A percentile compares a stretch with the other conserved stretches of the same genome.
Evolutionary conservation across 2,888 invertebrate species (phyloP).

Genomic region (Nomada fabriciana): DNA sequence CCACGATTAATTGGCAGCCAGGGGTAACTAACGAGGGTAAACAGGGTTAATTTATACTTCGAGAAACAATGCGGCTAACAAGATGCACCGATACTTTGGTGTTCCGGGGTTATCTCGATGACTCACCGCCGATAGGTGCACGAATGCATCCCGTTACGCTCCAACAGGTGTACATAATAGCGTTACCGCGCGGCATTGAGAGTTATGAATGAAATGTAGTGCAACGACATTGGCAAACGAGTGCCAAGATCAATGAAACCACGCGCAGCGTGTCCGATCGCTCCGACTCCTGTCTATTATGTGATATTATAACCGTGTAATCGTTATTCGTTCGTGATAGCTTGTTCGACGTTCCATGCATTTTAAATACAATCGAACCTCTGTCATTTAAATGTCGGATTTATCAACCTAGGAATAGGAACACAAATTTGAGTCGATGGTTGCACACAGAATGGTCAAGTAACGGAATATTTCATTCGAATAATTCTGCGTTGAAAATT

Average conservation of each 20-base stretch:
- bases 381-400: neutral
- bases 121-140: slow-evolving; percentile 12
- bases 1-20: neutral
- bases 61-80: neutral
- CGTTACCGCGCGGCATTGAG: slow-evolving; percentile 51
- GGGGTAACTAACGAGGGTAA: neutral
- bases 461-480: neutral
- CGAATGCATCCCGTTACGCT: slow-evolving; percentile 33
- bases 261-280: neutral
- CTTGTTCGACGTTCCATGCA: slow-evolving; percentile 1
- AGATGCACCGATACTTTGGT: neutral
- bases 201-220: slow-evolving; percentile 77
- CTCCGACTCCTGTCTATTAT: slow-evolving; percentile 6
- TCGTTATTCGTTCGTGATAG: slow-evolving; percentile 11
- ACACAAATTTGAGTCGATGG: neutral
- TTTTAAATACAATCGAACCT: neutral
- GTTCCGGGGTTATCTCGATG: slow-evolving; percentile 15
- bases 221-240: slow-evolving; percentile 61
- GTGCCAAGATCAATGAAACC: slow-evolving; percentile 65
- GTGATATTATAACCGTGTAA: slow-evolving; percentile 26
- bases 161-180: slow-evolving; percentile 43
- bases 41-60: neutral
- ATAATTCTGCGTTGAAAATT: too few relatives aligned
- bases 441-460: neutral
- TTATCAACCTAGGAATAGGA: neutral